Evolutionary conservation across 2,888 invertebrate species (phyloP).

Genomic region (Pseudoips prasinana): DNA sequence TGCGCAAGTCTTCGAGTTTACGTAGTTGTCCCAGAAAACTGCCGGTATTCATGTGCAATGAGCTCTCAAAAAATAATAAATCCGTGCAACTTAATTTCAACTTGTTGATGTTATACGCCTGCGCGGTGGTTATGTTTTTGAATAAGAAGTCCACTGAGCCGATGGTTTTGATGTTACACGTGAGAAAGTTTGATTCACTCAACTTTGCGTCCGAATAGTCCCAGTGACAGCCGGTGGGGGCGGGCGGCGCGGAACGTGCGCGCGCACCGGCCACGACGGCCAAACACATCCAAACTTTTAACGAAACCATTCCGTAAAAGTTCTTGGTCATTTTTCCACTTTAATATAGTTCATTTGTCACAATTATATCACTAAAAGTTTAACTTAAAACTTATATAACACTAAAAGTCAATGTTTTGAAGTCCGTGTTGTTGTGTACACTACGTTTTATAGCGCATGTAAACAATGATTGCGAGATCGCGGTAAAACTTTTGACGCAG

Average conservation of each 20-base stretch:
- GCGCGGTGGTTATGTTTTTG: constrained; percentile 86
- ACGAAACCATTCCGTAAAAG: constrained; percentile 75
- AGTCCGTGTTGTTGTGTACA: constrained; percentile 60
- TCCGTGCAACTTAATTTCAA: constrained; percentile 87
- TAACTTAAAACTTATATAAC: constrained; percentile 53
- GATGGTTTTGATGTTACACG: constrained; percentile 88
- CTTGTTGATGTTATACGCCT: constrained; percentile 86
- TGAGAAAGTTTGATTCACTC: constrained; percentile 83
- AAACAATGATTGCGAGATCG: constrained; percentile 75
- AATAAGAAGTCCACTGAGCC: constrained; percentile 86
- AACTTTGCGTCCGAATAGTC: constrained; percentile 81
- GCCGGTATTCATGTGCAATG: constrained; percentile 83
- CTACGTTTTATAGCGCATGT: constrained; percentile 71
- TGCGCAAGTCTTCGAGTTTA: constrained; percentile 87
- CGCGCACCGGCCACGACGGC: constrained; percentile 73
- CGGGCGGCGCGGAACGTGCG: constrained; percentile 80
- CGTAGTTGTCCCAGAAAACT: constrained; percentile 85
- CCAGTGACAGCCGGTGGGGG: constrained; percentile 90
- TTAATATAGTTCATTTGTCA: constrained; percentile 73
- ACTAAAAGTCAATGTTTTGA: constrained; percentile 56
- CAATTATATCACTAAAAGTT: constrained; percentile 55
- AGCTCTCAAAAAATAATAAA: constrained; percentile 88
- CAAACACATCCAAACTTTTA: constrained; percentile 80
- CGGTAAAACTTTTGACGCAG: constrained; percentile 78
- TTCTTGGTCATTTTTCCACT: constrained; percentile 69